A percentile compares a stretch with the other conserved stretches of the same genome.
These are phyloP conservation scores for Crossocerus cetratus DNA, from an alignment of 2,888 invertebrate species.

Conservation along the genomic window DNA sequence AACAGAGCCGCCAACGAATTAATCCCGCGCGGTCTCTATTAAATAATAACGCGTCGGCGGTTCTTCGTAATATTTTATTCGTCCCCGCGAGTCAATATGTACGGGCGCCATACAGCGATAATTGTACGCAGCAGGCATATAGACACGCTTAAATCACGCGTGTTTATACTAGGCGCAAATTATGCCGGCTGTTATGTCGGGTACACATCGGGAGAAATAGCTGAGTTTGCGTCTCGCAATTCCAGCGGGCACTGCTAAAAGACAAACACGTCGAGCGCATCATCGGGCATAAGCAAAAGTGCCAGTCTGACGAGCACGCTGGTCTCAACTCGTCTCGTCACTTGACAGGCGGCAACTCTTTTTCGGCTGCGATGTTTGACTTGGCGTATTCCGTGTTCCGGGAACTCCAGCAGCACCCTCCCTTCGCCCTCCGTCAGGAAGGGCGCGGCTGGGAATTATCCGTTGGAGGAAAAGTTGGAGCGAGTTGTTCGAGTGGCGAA, in stretches of 20 bases:
- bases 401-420: constrained; percentile 23
- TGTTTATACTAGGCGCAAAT: no score
- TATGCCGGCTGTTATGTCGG: no score
- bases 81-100: no score
- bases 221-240: neutral
- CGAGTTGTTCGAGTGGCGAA: constrained; percentile 6
- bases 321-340: constrained; percentile 15
- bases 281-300: constrained; percentile 18
- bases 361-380: constrained; percentile 47
- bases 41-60: no score
- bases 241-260: constrained; percentile 20
- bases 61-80: no score
- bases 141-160: no score
- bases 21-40: neutral
- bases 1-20: neutral
- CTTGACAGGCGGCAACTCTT: constrained; percentile 43
- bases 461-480: constrained; percentile 12
- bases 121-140: no score
- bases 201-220: neutral
- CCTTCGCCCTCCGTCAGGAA: constrained; percentile 18
- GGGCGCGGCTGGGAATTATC: constrained; percentile 47
- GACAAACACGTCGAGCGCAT: constrained; percentile 22
- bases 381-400: constrained; percentile 40
- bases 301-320: constrained; percentile 5
- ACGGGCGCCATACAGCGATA: no score